Evolutionary conservation across 2,888 invertebrate species (phyloP), one percentile per base, ranked within the genome.

Genomic region (Erebia epiphron): DNA sequence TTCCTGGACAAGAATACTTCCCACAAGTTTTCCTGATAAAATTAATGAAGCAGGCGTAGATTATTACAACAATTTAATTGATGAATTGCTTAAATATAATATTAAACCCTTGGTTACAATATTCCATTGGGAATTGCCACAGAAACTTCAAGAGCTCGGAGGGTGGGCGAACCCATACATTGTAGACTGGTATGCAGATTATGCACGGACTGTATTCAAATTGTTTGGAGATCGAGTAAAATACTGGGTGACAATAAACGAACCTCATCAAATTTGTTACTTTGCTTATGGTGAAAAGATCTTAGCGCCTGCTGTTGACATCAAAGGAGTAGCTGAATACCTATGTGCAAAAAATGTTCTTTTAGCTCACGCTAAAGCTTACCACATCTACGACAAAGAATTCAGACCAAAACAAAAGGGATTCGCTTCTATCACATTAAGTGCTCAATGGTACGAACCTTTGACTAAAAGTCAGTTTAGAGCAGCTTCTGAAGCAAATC

Each of bases 1-100:
- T 14, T 92, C 95, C 0, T 96, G 96, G 96, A 76, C 95, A 0
- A 86, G 96, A 41, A 87, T 96, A 26, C 80, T 96, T 64, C 95
- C 96, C 0, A 93, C 90, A 35, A 95, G 95, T 56, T 92, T 92
- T 68, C 80, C 90, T 0, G 88, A 94, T 67, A 78, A 87, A n/a
- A 83, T 95, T 13, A 96, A 95, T 79, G 82, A 92, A 77, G 91
- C 90, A 1, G 87, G 85, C 21, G 83, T 84, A 1, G 73, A 79
- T 21, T 86, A 85, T 67, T 88, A 88, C 63, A 86, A 84, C 49
- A 85, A 85, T 46, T 77, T 96, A n/a, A 94, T 96, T 49, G 83
- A 95, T 73, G 94, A 93, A 78, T 84, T 96, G 69, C 77, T 94
- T 8, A 90, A 88, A 56, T 94, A 94, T 75, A 94, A 93, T 52